Evolutionary conservation across 2,888 invertebrate genomes (phyloP), one percentile per base, ranked within the genome.

Genomic region (Conistra vaccinii): DNA sequence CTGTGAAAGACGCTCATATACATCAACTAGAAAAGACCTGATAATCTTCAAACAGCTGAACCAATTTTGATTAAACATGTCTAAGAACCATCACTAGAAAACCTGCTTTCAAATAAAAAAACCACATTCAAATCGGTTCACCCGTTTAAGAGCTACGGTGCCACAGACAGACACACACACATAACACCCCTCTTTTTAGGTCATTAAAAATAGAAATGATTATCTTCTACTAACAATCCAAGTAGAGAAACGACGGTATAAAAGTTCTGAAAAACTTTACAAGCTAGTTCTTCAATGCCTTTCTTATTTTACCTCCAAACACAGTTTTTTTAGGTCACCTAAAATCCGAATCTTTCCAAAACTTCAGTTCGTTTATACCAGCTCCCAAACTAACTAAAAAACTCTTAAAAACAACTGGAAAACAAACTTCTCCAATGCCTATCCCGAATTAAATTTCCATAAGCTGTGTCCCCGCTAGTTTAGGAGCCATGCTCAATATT

Each of bases 401-500:
- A 20, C 29, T 42, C 20, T 23, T 26, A 32, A 42, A 77, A 35
- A 17, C 6, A 39, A 57, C 5, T 57, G 17, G 1, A 57, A 29
- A 63, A 29, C 14, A 48, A 60, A 74, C 26, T 79, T 62, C 26
- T 10, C 6, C 48, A 76, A 76, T 71, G 62, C 39, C 42, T 23
- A 32, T 26, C n/a, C 26, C 7, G 39, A 65, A 60, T 77, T 71
- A 78, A 66, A 75, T 83, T 84, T 60, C 42, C 65, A 80, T 80
- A 66, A 65, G 65, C 84, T 61, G 23, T 61, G n/a, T 73, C 12
- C 29, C 55, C 81, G 85, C 87, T 78, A 9, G 29, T 80, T 78
- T 83, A 2, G 20, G 39, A 42, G 83, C 84, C 85, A 69, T 45
- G 12, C 39, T n/a, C 63, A 58, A 85, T 87, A 89, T 88, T 85